Evolutionary conservation across 2,888 invertebrate species (phyloP).

Genomic region (Acleris literana): DNA sequence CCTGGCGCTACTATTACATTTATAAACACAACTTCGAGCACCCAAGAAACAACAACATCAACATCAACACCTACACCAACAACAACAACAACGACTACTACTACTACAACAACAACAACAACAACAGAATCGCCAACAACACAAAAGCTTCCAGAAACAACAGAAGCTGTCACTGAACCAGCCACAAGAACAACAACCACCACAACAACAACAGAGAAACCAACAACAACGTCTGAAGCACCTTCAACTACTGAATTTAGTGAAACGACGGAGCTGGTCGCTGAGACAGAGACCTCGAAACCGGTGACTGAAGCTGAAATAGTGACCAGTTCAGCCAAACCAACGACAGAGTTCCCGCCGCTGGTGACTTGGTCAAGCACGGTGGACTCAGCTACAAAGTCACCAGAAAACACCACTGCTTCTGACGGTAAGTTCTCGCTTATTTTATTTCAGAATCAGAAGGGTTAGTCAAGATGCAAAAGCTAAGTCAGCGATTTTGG

Average conservation of each 20-base stretch:
- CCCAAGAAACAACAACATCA: constrained; percentile 46
- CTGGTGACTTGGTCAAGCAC: constrained; percentile 82
- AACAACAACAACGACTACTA: constrained; percentile 45
- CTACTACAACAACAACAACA: constrained; percentile 36
- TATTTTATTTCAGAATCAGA: too few species aligned
- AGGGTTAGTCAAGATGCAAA: too few species aligned
- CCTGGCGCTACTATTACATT: constrained; percentile 69
- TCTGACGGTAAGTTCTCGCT: constrained; percentile 56
- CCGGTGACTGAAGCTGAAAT: constrained; percentile 52
- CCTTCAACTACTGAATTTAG: constrained; percentile 39
- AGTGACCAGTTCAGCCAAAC: constrained; percentile 42
- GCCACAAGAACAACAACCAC: constrained; percentile 39
- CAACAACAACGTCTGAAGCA: constrained; percentile 8
- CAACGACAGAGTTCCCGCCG: constrained; percentile 61
- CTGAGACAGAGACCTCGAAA: constrained; percentile 54
- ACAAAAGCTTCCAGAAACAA: constrained; percentile 38
- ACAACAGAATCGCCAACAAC: constrained; percentile 35
- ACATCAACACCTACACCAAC: constrained; percentile 45
- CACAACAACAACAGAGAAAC: constrained; percentile 36
- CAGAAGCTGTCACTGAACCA: constrained; percentile 39
- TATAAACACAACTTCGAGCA: constrained; percentile 62
- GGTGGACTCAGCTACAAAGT: constrained; percentile 61
- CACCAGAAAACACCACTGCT: constrained; percentile 57
- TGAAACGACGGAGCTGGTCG: constrained; percentile 45
- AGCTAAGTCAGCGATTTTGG: too few species aligned